A percentile compares a stretch with the other conserved stretches of the same genome.
These are phyloP conservation scores for Caradrina clavipalpis DNA, from an alignment of 2,888 invertebrate genomes.

Conservation along the genomic window DNA sequence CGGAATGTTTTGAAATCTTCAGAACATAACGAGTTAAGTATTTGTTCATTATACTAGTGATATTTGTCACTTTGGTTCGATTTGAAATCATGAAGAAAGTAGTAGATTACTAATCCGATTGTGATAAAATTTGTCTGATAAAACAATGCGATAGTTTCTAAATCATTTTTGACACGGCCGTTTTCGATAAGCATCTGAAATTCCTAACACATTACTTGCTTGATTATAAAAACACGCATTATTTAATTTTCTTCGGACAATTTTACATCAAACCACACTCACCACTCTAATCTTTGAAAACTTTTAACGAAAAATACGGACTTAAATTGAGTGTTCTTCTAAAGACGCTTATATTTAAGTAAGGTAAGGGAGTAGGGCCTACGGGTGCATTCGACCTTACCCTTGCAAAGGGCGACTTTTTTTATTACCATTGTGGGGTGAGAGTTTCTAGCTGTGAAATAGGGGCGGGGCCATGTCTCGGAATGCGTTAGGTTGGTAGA, in stretches of 20 bases:
- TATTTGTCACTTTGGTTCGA: neutral
- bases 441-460: conserved; percentile 41
- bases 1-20: neutral
- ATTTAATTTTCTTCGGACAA: conserved; percentile 5
- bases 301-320: conserved; percentile 11
- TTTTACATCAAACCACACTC: conserved; percentile 13
- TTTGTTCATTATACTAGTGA: neutral
- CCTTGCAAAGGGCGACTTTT: conserved; percentile 51
- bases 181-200: conserved; percentile 8
- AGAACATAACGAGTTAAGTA: neutral
- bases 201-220: conserved; percentile 2
- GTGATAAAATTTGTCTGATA: neutral
- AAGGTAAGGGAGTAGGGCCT: conserved; percentile 21
- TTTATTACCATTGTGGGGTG: conserved; percentile 47
- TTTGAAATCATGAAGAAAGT: neutral
- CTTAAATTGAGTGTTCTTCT: conserved; percentile 17
- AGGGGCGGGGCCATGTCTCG: conserved; percentile 29
- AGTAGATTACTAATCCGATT: neutral
- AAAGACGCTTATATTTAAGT: conserved; percentile 38
- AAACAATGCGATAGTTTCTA: neutral
- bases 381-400: conserved; percentile 37
- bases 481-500: conserved; percentile 28
- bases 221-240: conserved; percentile 1
- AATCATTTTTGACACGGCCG: conserved; percentile 3
- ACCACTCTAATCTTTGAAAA: conserved; percentile 27